Percentiles rank a stretch among this genome's conserved stretches.
Evolutionary conservation across 2,888 invertebrate species (phyloP).

Genomic region (Ichneumon xanthorius): DNA sequence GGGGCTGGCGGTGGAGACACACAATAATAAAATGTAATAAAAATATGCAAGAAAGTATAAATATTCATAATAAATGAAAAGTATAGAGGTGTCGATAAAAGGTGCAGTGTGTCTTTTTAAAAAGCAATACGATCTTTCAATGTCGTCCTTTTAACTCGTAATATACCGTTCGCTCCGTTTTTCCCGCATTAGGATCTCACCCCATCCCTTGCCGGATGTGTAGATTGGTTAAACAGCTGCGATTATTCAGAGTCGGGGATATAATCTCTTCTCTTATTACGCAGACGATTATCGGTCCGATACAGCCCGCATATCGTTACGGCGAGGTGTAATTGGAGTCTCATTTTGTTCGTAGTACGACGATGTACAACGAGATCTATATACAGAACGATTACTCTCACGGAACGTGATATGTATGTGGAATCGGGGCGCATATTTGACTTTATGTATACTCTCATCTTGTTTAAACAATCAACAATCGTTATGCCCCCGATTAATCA

Average conservation of each 20-base stretch:
- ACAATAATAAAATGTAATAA: conserved; percentile 87
- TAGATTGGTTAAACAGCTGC: conserved; percentile 36
- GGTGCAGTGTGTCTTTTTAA: conserved; percentile 47
- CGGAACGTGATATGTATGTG: conserved; percentile 59
- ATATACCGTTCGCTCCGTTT: conserved; percentile 33
- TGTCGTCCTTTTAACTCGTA: conserved; percentile 19
- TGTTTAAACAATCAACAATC: conserved; percentile 15
- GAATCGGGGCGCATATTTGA: conserved; percentile 49
- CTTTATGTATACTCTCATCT: conserved; percentile 38
- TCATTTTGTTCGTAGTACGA: conserved; percentile 60
- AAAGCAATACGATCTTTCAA: conserved; percentile 44
- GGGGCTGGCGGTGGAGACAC: conserved; percentile 94
- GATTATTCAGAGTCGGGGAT: conserved; percentile 56
- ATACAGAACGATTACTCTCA: conserved; percentile 70
- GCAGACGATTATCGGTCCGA: conserved; percentile 49
- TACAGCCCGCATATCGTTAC: conserved; percentile 44
- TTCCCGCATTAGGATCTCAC: conserved; percentile 45
- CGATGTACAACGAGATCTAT: conserved; percentile 65
- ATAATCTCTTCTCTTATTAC: conserved; percentile 51
- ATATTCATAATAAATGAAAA: conserved; percentile 74
- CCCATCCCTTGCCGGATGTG: conserved; percentile 43
- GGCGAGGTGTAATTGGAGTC: conserved; percentile 50
- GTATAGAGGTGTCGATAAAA: conserved; percentile 32
- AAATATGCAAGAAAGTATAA: conserved; percentile 83
- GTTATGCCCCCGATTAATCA: conserved; percentile 58